A percentile compares a stretch with the other conserved stretches of the same genome.
phyloP scores from a whole-genome alignment of 1,140 invertebrate genomes.

The Lasioglossum albipes region DNA sequence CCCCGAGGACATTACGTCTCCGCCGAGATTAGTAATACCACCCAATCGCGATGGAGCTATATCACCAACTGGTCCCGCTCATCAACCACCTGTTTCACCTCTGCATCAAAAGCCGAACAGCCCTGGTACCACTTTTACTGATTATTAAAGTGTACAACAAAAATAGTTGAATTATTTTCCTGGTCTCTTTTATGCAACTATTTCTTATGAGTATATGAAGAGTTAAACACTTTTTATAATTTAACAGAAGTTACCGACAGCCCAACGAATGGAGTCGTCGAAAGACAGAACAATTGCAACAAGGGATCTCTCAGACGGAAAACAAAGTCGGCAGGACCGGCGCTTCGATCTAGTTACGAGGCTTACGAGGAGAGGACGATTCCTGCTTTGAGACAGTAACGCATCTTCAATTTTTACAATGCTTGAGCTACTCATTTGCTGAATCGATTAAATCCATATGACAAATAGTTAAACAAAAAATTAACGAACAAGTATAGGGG shows the following conservation, averaged over 20 bases:
- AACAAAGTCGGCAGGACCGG: conserved; percentile 87
- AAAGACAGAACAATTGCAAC: conserved; percentile 76
- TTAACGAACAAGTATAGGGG: too few species aligned
- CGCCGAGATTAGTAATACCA: conserved; percentile 72
- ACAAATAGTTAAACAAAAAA: too few species aligned
- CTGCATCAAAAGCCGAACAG: conserved; percentile 78
- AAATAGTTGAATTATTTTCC: too few species aligned
- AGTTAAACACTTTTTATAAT: background rate
- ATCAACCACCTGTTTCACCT: conserved; percentile 79
- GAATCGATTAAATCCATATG: background rate
- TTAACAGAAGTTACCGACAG: conserved; percentile 71
- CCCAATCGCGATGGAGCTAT: conserved; percentile 72
- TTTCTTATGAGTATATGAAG: too few species aligned
- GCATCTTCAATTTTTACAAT: background rate
- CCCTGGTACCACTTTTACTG: conserved; percentile 65
- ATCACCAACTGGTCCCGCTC: conserved; percentile 72
- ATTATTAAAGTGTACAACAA: background rate
- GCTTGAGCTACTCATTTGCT: background rate
- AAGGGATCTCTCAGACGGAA: conserved; percentile 85
- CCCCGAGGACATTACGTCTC: conserved; percentile 69
- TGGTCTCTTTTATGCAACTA: too few species aligned
- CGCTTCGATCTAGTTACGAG: conserved; percentile 88
- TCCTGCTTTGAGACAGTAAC: conserved; percentile 90
- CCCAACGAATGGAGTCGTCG: conserved; percentile 73
- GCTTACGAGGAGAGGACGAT: conserved; percentile 92